Conservation (phyloP, 1,140 invertebrate species). For the Formica exsecta region DNA sequence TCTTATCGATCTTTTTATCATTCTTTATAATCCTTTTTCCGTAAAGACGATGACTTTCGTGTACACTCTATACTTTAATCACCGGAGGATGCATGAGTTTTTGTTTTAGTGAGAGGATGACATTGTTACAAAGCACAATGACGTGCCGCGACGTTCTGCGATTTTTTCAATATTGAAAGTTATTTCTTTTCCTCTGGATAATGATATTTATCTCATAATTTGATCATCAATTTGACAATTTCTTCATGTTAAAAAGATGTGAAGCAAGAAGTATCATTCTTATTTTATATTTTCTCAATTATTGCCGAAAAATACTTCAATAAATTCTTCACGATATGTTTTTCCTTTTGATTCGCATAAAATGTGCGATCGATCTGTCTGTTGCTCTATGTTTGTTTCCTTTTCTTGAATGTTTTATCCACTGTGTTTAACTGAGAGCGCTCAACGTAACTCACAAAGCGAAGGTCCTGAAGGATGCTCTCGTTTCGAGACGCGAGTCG, state of each 20-base stretch:
- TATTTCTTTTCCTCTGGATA: not conserved
- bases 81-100: slow-evolving; percentile 28
- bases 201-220: slow-evolving; percentile 1
- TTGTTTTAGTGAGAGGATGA: slow-evolving; percentile 22
- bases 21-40: slow-evolving; percentile 19
- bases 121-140: slow-evolving; percentile 37
- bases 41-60: not conserved
- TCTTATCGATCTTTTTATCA: not conserved
- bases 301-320: not conserved
- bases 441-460: not conserved
- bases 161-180: slow-evolving; percentile 8
- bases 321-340: not conserved
- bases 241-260: not conserved
- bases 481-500: slow-evolving; percentile 66
- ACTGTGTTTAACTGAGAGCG: slow-evolving; percentile 19
- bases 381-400: slow-evolving; percentile 1
- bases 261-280: not conserved
- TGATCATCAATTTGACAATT: not conserved
- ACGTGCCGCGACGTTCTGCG: slow-evolving; percentile 54
- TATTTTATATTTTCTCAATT: not conserved
- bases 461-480: slow-evolving; percentile 34
- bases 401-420: slow-evolving; percentile 1
- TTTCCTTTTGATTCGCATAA: slow-evolving; percentile 3
- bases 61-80: not conserved
- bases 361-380: not conserved